Base-by-base conservation (phyloP, 2,888 invertebrate genomes). In the Petrolisthes cinctipes region DNA sequence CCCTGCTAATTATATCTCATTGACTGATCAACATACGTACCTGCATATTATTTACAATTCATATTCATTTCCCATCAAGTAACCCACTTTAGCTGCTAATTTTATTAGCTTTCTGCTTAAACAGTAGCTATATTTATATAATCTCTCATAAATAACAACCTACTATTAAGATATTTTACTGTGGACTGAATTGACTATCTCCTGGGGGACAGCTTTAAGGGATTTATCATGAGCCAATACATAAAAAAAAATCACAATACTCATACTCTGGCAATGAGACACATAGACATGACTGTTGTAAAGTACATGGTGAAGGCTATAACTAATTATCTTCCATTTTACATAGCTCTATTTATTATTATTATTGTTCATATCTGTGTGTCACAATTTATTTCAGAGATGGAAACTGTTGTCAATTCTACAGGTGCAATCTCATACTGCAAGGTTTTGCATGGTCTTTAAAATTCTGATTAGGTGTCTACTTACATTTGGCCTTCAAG, bases 121-220 rank as follows among this genome's bases (percentile, higher is more conserved):
- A 4, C 6, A 71, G 3, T 20, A 71, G 14, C 14, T 81, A 37
- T 81, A 81, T 81, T 81, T 66, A 81, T 66, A 81, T 81, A 81
- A 81, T 81, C 81, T 81, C 66, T 81, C 66, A 81, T 81, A 81
- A 81, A 81, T 81, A 81, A 81, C 81, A 81, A 81, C 66, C 81
- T 81, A 66, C 66, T 66, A 6, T 23, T n/a, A 81, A 66, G 61
- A 81, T 66, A 81, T 81, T 51, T 37, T 81, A 81, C 61, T 66
- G 66, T 81, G 81, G 81, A 81, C 81, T 81, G 81, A 23, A 81
- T 37, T 66, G 37, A 37, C 37, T 37, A 37, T 37, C 37, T 37
- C 37, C 37, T 37, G 37, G 37, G 37, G 61, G 11, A 61, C 61
- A 61, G 61, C 17, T 61, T 11, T 61, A 17, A 61, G 0, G 0